Conservation (phyloP, 2,797 vertebrate species). For the Tadarida brasiliensis region DNA sequence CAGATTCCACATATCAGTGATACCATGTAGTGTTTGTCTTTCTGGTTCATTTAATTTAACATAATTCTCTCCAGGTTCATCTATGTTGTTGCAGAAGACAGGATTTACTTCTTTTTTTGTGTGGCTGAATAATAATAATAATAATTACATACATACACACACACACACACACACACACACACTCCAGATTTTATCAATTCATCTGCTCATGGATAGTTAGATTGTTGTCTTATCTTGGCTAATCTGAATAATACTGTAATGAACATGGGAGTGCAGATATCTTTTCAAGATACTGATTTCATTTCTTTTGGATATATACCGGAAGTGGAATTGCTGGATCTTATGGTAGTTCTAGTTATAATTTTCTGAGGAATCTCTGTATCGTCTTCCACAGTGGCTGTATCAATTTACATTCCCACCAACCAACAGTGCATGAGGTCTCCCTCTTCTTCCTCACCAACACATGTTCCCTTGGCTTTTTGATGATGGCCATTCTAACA, state of each 20-base stretch:
- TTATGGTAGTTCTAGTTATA: background rate
- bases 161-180: background rate
- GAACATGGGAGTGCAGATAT: background rate
- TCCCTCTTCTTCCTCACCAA: background rate
- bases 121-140: background rate
- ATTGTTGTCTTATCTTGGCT: background rate
- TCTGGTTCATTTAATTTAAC: background rate
- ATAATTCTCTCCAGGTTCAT: background rate
- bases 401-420: background rate
- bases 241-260: background rate
- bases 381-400: background rate
- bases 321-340: background rate
- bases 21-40: background rate
- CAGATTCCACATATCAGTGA: background rate
- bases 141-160: background rate
- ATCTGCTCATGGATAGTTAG: background rate
- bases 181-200: background rate
- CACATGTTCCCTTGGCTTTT: background rate
- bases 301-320: background rate
- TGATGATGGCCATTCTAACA: background rate
- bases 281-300: background rate
- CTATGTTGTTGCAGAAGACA: background rate
- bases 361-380: background rate
- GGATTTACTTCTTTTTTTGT: background rate
- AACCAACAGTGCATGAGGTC: background rate